Evolutionary conservation across 64 coral and sea anemone species (phyloP).

Genomic region (Pocillopora verrucosa): DNA sequence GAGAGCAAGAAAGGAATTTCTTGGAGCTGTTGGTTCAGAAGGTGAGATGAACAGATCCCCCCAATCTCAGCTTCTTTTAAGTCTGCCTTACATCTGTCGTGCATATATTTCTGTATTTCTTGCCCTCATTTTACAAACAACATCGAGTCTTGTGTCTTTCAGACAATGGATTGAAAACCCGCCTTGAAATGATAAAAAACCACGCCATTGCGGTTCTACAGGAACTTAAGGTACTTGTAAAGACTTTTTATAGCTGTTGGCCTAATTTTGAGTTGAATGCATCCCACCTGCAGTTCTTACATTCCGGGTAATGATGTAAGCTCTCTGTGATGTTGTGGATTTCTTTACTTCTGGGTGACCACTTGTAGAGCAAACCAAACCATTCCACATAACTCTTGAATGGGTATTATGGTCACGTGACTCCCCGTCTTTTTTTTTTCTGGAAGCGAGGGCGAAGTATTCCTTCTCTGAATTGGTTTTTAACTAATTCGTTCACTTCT

Average conservation of each 20-base stretch:
- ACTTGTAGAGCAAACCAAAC: too few species aligned
- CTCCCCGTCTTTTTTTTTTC: too few species aligned
- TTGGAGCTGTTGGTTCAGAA: slow-evolving; percentile 77
- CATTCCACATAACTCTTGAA: too few species aligned
- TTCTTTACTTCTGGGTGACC: too few species aligned
- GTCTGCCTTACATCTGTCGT: background rate
- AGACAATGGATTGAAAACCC: slow-evolving; percentile 82
- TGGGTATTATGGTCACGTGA: too few species aligned
- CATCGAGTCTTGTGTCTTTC: background rate
- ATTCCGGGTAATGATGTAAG: too few species aligned
- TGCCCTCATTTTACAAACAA: background rate
- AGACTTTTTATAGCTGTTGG: background rate
- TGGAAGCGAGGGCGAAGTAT: too few species aligned
- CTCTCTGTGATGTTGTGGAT: too few species aligned
- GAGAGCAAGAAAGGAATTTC: slow-evolving; percentile 91
- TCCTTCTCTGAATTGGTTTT: too few species aligned
- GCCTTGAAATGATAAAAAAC: slow-evolving; percentile 86
- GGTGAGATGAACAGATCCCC: slow-evolving; percentile 24
- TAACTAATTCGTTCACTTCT: too few species aligned
- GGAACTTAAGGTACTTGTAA: slow-evolving; percentile 77
- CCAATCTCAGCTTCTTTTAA: background rate
- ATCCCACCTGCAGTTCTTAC: too few species aligned
- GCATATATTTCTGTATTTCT: background rate
- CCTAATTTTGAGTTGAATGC: background rate
- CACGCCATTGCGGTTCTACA: slow-evolving; percentile 83